Evolutionary conservation across 2,797 vertebrate genomes (phyloP).

Genomic region (Eulemur mongoz): DNA sequence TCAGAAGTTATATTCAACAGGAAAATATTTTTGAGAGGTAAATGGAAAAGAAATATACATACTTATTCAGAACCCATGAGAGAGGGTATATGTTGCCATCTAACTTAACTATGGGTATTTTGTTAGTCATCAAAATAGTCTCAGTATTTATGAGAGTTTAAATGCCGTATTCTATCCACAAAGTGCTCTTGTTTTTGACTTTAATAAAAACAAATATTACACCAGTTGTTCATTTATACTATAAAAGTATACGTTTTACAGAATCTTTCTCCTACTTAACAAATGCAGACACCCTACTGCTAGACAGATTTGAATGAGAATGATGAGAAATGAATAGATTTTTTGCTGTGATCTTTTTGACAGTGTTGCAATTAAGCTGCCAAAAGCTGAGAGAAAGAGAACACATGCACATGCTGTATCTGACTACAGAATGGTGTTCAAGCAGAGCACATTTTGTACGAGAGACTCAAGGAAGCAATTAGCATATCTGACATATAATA

Average conservation of each 20-base stretch:
- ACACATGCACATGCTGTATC: conserved; percentile 43
- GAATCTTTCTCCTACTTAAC: not conserved
- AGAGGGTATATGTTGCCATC: not conserved
- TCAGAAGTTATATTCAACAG: not conserved
- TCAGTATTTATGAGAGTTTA: conserved; percentile 18
- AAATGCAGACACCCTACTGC: not conserved
- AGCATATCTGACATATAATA: conserved; percentile 75
- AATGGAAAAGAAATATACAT: conserved; percentile 1
- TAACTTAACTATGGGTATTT: not conserved
- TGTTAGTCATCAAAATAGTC: not conserved
- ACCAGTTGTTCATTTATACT: not conserved
- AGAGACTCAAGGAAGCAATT: conserved; percentile 80
- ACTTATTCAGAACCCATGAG: not conserved
- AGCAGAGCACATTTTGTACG: conserved; percentile 74
- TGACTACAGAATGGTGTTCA: conserved; percentile 74
- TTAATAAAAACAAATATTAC: conserved; percentile 36
- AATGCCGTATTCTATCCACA: not conserved
- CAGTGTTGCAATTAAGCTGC: conserved; percentile 83
- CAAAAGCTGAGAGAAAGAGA: conserved; percentile 57
- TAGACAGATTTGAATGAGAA: conserved; percentile 67
- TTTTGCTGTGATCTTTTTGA: conserved; percentile 81
- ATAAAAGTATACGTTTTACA: conserved; percentile 38
- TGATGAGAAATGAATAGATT: conserved; percentile 72
- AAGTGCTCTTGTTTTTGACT: not conserved
- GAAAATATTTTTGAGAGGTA: conserved; percentile 2